Percentiles rank a stretch among this genome's conserved stretches.
Conservation (phyloP, 2,888 invertebrate species). For the Acronicta psi region DNA sequence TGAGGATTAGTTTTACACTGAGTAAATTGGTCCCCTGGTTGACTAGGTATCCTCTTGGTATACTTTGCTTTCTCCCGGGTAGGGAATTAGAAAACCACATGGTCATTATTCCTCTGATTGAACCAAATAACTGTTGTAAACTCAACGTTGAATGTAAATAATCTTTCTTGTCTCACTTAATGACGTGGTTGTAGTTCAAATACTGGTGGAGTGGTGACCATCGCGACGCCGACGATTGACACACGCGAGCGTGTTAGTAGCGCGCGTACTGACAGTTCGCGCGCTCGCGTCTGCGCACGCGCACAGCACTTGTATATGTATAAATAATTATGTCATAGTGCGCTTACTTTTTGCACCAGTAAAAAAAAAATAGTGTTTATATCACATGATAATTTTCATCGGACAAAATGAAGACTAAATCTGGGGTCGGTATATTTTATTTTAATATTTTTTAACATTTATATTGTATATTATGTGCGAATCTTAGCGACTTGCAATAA, state of each 20-base stretch:
- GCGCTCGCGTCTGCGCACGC: slow-evolving; percentile 69
- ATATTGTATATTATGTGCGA: slow-evolving; percentile 23
- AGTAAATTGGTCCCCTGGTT: no score
- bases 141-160: not conserved
- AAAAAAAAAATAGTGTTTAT: slow-evolving; percentile 48
- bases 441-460: slow-evolving; percentile 32
- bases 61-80: no score
- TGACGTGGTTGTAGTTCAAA: slow-evolving; percentile 33
- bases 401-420: slow-evolving; percentile 66
- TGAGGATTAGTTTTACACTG: no score
- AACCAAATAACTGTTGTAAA: not conserved
- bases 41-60: no score
- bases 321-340: slow-evolving; percentile 61
- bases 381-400: slow-evolving; percentile 36
- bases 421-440: slow-evolving; percentile 65
- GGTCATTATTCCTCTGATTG: no score
- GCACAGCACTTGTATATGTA: slow-evolving; percentile 41
- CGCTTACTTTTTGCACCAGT: slow-evolving; percentile 53
- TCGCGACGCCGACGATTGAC: slow-evolving; percentile 28
- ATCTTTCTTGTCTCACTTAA: slow-evolving; percentile 16
- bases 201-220: slow-evolving; percentile 23
- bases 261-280: slow-evolving; percentile 67
- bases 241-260: slow-evolving; percentile 58
- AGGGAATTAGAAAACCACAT: no score
- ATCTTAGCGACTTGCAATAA: slow-evolving; percentile 49